Percentiles rank a stretch among this genome's conserved stretches.
These are phyloP conservation scores for Opisthocomus hoazin DNA, from an alignment of 2,113 vertebrate genomes.

Conservation along the genomic window DNA sequence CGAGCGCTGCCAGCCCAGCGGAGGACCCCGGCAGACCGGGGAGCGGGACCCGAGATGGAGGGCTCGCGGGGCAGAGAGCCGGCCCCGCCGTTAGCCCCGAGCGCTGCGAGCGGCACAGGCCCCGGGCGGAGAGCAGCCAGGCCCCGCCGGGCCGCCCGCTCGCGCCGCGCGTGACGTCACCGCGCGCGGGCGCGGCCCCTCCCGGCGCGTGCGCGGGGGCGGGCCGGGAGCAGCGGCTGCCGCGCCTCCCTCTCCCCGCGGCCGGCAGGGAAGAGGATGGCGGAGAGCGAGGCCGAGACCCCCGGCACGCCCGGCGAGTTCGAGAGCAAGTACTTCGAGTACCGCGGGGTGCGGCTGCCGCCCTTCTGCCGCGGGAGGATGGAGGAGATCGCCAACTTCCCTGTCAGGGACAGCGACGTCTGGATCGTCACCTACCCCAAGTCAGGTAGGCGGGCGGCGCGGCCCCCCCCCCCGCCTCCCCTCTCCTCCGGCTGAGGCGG, in stretches of 20 bases:
- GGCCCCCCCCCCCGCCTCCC: no score
- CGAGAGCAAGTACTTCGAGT: slow-evolving; percentile 98
- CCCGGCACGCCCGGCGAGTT: slow-evolving; percentile 96
- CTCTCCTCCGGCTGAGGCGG: no score
- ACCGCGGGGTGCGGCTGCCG: slow-evolving; percentile 93
- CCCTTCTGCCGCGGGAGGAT: slow-evolving; percentile 98
- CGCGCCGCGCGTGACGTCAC: slow-evolving; percentile 80
- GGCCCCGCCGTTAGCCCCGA: fast-evolving
- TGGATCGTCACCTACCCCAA: slow-evolving; percentile 98
- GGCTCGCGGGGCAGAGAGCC: not conserved
- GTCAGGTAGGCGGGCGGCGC: slow-evolving; percentile 80
- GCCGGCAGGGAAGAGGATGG: slow-evolving; percentile 77
- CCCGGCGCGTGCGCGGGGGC: not conserved
- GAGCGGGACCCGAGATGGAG: no score
- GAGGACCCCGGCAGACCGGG: no score
- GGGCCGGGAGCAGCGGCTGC: not conserved
- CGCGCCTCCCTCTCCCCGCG: not conserved
- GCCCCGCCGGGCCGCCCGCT: no score
- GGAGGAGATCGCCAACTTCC: slow-evolving; percentile 94
- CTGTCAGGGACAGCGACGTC: slow-evolving; percentile 91
- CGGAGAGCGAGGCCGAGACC: slow-evolving; percentile 94
- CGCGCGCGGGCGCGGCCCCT: not conserved
- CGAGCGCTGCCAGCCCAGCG: no score
- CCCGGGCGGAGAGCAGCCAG: no score
- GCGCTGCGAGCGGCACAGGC: no score